Conservation (phyloP, 2,113 vertebrate genomes). For the Athene cunicularia region DNA sequence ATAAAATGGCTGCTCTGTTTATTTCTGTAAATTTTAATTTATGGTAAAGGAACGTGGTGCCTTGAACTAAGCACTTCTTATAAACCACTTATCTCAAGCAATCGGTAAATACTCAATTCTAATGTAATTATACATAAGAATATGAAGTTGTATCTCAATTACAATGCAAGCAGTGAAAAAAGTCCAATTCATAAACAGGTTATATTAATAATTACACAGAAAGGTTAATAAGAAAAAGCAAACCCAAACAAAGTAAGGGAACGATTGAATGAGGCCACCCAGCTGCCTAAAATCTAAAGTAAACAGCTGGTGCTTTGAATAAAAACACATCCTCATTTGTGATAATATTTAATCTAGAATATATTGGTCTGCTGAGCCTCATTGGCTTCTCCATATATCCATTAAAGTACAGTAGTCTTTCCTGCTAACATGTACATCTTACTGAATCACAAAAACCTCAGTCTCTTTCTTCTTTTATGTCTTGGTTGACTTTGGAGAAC, state of each 20-base stretch:
- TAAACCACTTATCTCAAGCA: background rate
- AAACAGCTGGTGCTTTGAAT: slow-evolving; percentile 53
- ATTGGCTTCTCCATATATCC: slow-evolving; percentile 5
- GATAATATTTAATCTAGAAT: slow-evolving; percentile 50
- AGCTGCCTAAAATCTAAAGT: slow-evolving; percentile 18
- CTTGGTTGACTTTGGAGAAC: slow-evolving; percentile 43
- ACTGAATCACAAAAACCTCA: slow-evolving; percentile 8
- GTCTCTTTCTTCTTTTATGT: slow-evolving; percentile 35
- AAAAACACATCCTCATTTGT: slow-evolving; percentile 61
- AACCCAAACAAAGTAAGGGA: slow-evolving; percentile 37
- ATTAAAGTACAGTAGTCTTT: slow-evolving; percentile 27
- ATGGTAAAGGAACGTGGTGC: background rate
- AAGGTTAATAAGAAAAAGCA: slow-evolving; percentile 49
- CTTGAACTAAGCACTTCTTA: background rate
- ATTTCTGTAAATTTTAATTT: slow-evolving; percentile 5
- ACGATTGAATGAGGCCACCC: slow-evolving; percentile 40
- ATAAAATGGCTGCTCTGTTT: slow-evolving; percentile 9
- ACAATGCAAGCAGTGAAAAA: slow-evolving; percentile 7
- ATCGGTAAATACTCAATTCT: background rate
- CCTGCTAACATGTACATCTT: slow-evolving; percentile 10
- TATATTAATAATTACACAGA: slow-evolving; percentile 61
- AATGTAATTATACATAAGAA: slow-evolving; percentile 22
- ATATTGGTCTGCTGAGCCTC: slow-evolving; percentile 8
- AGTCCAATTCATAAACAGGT: slow-evolving; percentile 21
- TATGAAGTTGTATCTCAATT: slow-evolving; percentile 6